These are phyloP conservation scores for Callocephalon fimbriatum DNA, from an alignment of 2,113 vertebrate species.

Conservation along the genomic window DNA sequence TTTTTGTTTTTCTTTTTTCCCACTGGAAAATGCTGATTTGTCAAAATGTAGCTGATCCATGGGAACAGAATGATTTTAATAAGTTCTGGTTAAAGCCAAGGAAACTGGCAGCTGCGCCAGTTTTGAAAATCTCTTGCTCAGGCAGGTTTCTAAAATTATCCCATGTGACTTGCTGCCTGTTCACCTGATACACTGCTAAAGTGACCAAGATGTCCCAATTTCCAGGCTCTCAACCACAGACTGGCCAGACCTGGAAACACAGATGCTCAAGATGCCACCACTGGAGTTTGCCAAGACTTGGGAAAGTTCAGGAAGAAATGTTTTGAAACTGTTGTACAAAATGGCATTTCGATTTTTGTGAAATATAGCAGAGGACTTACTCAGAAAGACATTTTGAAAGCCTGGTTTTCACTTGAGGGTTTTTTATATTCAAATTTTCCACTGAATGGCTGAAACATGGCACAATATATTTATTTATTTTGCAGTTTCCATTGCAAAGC, in stretches of 20 bases:
- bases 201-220: neutral
- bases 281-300: neutral
- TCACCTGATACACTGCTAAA: neutral
- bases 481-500: neutral
- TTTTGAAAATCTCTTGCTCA: neutral
- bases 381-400: neutral
- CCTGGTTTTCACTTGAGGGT: neutral
- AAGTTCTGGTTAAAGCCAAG: neutral
- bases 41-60: conserved; percentile 14
- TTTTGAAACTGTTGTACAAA: neutral
- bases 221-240: fast-evolving
- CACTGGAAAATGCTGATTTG: conserved; percentile 39
- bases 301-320: neutral
- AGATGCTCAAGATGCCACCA: neutral
- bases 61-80: conserved; percentile 18
- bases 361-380: neutral
- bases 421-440: neutral
- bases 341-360: neutral
- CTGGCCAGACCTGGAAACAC: neutral
- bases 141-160: conserved; percentile 16
- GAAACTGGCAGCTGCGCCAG: neutral
- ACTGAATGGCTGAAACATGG: neutral
- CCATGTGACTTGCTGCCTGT: neutral
- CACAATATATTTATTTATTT: neutral
- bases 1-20: conserved; percentile 35